Conservation (phyloP, 2,113 vertebrate genomes). For the Strix aluco region DNA sequence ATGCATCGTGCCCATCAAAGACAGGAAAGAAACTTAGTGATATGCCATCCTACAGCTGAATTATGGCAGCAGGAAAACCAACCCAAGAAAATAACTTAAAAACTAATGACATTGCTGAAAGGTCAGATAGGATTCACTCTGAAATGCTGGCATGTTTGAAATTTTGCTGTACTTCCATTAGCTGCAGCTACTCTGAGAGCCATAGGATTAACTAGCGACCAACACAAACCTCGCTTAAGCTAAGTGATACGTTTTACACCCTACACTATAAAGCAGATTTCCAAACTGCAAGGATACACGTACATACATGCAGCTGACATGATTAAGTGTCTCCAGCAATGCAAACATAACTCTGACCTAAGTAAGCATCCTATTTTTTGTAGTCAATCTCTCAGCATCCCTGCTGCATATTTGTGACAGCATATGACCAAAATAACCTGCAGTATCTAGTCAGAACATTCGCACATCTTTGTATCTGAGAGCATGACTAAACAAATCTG, state of each 20-base stretch:
- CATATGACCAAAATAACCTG: neutral
- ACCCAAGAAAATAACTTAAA: neutral
- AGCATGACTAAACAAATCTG: neutral
- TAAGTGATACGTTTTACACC: neutral
- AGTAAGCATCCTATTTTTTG: neutral
- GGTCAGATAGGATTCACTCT: neutral
- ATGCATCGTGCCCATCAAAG: rapidly evolving
- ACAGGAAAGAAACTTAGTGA: neutral
- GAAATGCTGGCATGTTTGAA: neutral
- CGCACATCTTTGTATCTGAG: neutral
- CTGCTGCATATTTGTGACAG: neutral
- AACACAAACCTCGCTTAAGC: neutral
- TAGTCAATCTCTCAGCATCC: neutral
- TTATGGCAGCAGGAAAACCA: neutral
- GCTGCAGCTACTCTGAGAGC: neutral
- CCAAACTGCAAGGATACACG: neutral
- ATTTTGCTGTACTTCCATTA: neutral
- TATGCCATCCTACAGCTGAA: neutral
- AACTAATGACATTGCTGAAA: neutral
- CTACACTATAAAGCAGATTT: neutral
- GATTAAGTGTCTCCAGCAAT: neutral
- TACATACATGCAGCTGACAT: neutral
- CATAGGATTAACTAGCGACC: neutral
- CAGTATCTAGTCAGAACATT: neutral
- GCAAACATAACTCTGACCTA: neutral